phyloP scores from a whole-genome alignment of 2,113 vertebrate genomes.

The Leucosticte australis region DNA sequence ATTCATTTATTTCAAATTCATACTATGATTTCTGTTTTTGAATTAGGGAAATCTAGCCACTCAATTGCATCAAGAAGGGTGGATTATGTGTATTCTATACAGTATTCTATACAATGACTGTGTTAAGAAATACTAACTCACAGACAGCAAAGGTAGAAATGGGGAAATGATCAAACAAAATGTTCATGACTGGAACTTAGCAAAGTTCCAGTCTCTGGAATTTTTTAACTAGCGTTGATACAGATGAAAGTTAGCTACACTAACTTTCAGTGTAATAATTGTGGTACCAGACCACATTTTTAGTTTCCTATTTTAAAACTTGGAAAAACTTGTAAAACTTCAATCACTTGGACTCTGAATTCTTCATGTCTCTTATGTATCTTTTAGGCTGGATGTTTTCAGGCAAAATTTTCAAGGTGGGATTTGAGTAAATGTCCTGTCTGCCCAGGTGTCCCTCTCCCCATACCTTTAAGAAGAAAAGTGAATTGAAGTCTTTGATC shows the following conservation, averaged over 20 bases:
- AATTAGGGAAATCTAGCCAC: not conserved
- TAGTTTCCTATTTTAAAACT: not conserved
- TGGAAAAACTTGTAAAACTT: not conserved
- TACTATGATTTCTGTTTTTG: not conserved
- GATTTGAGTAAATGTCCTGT: not conserved
- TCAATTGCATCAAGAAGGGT: not conserved
- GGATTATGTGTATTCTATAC: not conserved
- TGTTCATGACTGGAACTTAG: not conserved
- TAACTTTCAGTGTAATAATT: not conserved
- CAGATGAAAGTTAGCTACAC: not conserved
- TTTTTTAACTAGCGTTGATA: not conserved
- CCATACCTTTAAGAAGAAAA: not conserved
- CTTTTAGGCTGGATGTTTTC: not conserved
- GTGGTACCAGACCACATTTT: not conserved
- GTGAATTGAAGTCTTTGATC: not conserved
- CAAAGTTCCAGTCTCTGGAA: not conserved
- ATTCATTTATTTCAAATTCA: not conserved
- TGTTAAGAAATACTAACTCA: not conserved
- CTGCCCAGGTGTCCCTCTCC: not conserved
- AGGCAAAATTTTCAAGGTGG: not conserved
- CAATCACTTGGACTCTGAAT: not conserved
- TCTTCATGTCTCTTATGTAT: not conserved
- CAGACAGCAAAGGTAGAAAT: not conserved
- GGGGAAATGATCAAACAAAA: not conserved
- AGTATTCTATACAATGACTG: not conserved